phyloP scores from a whole-genome alignment of 2,797 vertebrate genomes.

The Pampus argenteus region DNA sequence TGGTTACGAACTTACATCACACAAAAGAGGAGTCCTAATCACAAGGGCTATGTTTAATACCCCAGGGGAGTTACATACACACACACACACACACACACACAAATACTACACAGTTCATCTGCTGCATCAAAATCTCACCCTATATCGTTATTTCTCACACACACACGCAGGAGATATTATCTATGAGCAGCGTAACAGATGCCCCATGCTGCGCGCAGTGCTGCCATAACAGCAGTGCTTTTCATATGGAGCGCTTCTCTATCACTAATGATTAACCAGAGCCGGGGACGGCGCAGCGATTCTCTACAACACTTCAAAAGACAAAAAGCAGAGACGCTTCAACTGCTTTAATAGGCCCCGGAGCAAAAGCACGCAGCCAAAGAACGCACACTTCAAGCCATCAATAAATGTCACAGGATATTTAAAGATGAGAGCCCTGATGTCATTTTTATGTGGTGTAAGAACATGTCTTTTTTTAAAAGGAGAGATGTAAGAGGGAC shows the following conservation, averaged over 20 bases:
- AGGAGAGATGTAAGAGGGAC: slow-evolving; percentile 12
- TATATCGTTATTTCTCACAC: slow-evolving; percentile 8
- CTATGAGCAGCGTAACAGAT: slow-evolving; percentile 21
- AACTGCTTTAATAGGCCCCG: slow-evolving; percentile 61
- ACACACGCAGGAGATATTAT: slow-evolving; percentile 29
- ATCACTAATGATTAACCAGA: slow-evolving; percentile 62
- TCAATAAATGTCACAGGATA: slow-evolving; percentile 64
- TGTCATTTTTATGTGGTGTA: slow-evolving; percentile 56
- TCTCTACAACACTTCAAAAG: slow-evolving; percentile 61
- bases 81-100: slow-evolving; percentile 2
- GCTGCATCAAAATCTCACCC: slow-evolving; percentile 21
- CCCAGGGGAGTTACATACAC: slow-evolving; percentile 12
- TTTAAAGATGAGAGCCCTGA: slow-evolving; percentile 66
- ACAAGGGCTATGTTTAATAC: slow-evolving; percentile 30
- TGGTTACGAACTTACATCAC: slow-evolving; percentile 39
- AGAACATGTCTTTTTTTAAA: slow-evolving; percentile 31
- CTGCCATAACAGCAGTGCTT: slow-evolving; percentile 25
- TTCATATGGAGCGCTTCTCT: slow-evolving; percentile 27
- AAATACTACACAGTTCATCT: background rate
- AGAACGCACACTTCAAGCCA: slow-evolving; percentile 45
- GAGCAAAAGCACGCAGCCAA: slow-evolving; percentile 3
- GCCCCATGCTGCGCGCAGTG: slow-evolving; percentile 23
- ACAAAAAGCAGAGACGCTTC: slow-evolving; percentile 44
- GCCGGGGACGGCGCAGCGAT: slow-evolving; percentile 22
- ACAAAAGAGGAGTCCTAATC: slow-evolving; percentile 50